A percentile compares a stretch with the other conserved stretches of the same genome.
Conservation (phyloP, 2,888 invertebrate genomes). For the Macaria notata region DNA sequence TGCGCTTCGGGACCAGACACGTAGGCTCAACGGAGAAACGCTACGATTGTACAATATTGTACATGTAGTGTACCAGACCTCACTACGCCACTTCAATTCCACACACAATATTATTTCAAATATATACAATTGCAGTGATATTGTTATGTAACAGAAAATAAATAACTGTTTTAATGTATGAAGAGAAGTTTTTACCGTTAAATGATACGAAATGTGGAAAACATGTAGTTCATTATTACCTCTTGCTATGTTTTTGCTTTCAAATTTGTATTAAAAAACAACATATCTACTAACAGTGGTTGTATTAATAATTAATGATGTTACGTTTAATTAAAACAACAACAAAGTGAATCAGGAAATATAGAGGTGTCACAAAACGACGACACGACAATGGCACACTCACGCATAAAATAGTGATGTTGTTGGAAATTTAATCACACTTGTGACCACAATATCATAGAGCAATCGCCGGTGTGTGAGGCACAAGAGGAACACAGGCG, state of each 20-base stretch:
- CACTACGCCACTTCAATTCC: not conserved
- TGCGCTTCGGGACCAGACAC: conserved; percentile 21
- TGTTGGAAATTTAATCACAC: conserved; percentile 63
- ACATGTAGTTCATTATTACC: no score
- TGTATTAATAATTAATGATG: not conserved
- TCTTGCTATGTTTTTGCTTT: no score
- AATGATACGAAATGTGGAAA: no score
- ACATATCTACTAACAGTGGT: no score
- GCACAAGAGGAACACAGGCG: conserved; percentile 48
- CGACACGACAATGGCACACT: conserved; percentile 31
- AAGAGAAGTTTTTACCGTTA: no score
- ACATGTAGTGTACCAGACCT: no score
- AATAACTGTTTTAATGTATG: no score
- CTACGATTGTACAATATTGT: not conserved
- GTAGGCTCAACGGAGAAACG: conserved; percentile 19
- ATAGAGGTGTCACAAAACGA: conserved; percentile 31
- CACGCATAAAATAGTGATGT: conserved; percentile 46
- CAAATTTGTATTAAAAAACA: no score
- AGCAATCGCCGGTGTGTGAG: conserved; percentile 48
- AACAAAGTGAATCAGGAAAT: conserved; percentile 22
- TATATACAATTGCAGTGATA: no score
- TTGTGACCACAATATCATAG: conserved; percentile 51
- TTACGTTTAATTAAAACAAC: conserved; percentile 10
- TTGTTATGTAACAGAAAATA: no score
- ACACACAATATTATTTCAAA: no score